Evolutionary conservation across 2,888 invertebrate genomes (phyloP).

Genomic region (Oscheius myriophilus): DNA sequence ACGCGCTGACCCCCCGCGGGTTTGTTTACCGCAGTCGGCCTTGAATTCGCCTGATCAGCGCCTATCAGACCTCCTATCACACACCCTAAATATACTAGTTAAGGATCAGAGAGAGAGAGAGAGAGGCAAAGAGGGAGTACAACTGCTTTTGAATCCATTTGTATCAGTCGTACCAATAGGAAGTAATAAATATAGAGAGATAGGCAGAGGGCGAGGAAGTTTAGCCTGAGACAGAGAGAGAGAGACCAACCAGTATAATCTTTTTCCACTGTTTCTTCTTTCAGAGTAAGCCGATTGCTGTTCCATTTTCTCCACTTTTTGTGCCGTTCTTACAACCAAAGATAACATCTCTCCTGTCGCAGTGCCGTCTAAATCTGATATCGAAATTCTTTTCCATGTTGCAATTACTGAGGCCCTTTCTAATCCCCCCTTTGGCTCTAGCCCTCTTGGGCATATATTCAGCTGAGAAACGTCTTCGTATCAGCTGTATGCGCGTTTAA

Average conservation of each 20-base stretch:
- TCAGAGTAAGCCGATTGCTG: neutral
- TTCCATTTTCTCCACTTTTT: neutral
- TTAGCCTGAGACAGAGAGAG: neutral
- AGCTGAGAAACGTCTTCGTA: conserved; percentile 16
- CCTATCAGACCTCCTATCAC: conserved; percentile 7
- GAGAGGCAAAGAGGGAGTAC: neutral
- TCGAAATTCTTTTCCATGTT: neutral
- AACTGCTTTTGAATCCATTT: no score
- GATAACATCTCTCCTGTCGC: neutral
- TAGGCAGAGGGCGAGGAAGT: neutral
- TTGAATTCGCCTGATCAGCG: neutral
- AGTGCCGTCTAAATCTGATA: neutral
- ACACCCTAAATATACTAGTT: no score
- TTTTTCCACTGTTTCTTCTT: neutral
- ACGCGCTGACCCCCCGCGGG: conserved; percentile 16
- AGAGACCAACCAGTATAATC: neutral
- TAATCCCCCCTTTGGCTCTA: neutral
- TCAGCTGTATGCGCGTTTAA: conserved; percentile 20
- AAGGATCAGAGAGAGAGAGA: neutral
- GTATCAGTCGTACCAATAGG: no score
- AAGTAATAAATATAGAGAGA: neutral
- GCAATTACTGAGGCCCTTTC: neutral
- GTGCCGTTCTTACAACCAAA: neutral
- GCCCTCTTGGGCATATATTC: neutral
- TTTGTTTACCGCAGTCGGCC: conserved; percentile 25